These are phyloP conservation scores for Opisthocomus hoazin DNA, from an alignment of 2,113 vertebrate genomes.

Conservation along the genomic window DNA sequence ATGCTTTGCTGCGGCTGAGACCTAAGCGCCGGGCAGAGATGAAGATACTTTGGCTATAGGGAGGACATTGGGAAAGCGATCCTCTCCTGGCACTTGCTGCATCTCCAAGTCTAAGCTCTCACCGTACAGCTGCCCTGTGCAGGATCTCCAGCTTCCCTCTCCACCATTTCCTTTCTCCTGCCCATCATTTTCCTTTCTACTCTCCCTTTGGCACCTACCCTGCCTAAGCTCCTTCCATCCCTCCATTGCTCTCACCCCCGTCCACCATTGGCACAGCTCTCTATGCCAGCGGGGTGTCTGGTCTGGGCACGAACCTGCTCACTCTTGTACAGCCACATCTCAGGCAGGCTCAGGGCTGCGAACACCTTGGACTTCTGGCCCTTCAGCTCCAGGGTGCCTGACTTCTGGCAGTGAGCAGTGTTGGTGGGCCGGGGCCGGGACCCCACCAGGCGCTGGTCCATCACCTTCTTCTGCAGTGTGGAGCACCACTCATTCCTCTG, in stretches of 20 bases:
- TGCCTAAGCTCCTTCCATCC: not conserved
- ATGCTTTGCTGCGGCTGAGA: not conserved
- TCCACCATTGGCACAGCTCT: not conserved
- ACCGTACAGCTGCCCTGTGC: not conserved
- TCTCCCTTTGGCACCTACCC: not conserved
- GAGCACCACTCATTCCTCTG: constrained; percentile 85
- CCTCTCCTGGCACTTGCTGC: not conserved
- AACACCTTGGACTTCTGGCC: constrained; percentile 92
- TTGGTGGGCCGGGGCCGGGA: constrained; percentile 71
- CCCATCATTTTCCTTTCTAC: not conserved
- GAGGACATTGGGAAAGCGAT: rapidly evolving
- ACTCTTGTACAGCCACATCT: constrained; percentile 95
- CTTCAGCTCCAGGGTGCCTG: constrained; percentile 86
- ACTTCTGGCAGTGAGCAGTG: constrained; percentile 78
- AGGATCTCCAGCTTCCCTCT: not conserved
- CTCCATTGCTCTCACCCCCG: not conserved
- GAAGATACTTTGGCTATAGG: not conserved
- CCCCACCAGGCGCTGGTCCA: constrained; percentile 76
- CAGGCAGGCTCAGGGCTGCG: constrained; percentile 81
- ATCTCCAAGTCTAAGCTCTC: not conserved
- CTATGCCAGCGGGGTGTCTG: not conserved
- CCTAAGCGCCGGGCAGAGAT: not conserved
- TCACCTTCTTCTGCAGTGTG: constrained; percentile 85
- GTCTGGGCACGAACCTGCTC: constrained; percentile 80
- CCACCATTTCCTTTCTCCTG: not conserved